Conservation (phyloP, 2,113 vertebrate genomes). For the Calyptomena viridis region DNA sequence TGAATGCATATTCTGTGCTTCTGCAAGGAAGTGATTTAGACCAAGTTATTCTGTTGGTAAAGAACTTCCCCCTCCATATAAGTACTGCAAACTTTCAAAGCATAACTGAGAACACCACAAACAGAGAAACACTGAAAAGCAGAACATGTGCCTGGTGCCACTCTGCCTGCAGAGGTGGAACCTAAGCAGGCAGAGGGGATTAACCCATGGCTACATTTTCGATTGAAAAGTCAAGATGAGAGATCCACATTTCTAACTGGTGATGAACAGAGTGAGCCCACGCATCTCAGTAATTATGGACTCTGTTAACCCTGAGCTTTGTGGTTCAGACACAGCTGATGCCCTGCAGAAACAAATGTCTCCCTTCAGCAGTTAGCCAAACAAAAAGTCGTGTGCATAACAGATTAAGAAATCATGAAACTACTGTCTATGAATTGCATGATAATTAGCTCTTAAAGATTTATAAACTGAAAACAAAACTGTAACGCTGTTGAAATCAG, state of each 20-base stretch:
- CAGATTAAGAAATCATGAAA: slow-evolving; percentile 32
- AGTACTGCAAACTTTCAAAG: not conserved
- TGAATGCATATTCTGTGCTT: not conserved
- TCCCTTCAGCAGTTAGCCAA: slow-evolving; percentile 9
- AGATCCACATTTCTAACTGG: not conserved
- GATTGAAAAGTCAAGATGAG: not conserved
- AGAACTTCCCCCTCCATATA: not conserved
- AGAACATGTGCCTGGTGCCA: not conserved
- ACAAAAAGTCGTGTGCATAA: slow-evolving; percentile 15
- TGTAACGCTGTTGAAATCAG: not conserved
- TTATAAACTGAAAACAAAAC: not conserved
- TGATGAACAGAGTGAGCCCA: not conserved
- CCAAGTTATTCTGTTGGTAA: not conserved
- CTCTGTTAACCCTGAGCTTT: not conserved
- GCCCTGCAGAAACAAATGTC: slow-evolving; percentile 34
- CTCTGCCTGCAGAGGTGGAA: not conserved
- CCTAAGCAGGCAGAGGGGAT: slow-evolving; percentile 14
- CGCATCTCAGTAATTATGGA: not conserved
- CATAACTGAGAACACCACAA: not conserved
- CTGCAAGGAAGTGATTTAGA: not conserved
- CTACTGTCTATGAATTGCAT: not conserved
- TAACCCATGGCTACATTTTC: not conserved
- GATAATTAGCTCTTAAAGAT: not conserved
- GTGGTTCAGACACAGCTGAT: slow-evolving; percentile 11
- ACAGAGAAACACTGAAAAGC: not conserved